Evolutionary conservation across 1,140 invertebrate genomes (phyloP), one percentile per base, ranked within the genome.

Genomic region (Drosophila lacertosa): DNA sequence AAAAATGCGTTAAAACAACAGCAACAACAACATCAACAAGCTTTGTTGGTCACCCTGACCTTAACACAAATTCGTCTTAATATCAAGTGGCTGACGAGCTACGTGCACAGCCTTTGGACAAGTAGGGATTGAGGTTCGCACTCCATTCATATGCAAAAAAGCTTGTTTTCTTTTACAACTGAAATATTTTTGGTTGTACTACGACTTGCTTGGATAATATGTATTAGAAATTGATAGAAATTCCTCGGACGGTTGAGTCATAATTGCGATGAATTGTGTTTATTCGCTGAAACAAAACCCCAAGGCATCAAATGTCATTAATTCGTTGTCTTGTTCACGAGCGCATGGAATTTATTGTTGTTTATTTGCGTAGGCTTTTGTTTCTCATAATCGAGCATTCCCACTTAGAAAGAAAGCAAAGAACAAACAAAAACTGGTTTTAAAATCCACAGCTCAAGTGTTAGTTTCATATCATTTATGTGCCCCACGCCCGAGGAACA

Each of bases 11-110:
- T 75, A 40, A 82, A 54, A 48, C 69, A 70, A 40, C 35, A 65
- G 26, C 55, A 44, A 37, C 44, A 55, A 26, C 15, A 35, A 29
- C 10, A 18, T 13, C 39, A 40, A 55, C 42, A 54, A 65, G 55
- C 62, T 48, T 69, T 88, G 74, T 86, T 88, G 83, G 82, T 86
- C 82, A 82, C 82, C 77, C 77, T 88, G 82, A 86, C 82, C 82
- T 86, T 86, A 86, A 86, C 82, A 86, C 83, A 82, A 82, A 89
- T 86, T 88, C 35, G 55, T 53, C 59, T 68, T 82, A 63, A 69
- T 74, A 63, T 77, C 60, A 55, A 77, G 73, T 39, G 48, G n/a
- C 57, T 50, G 18, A 44, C 63, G 37, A 51, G 32, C 39, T 80
- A 74, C 82, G 82, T 88, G 81, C 82, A 74, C 63, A 48, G 73